Evolutionary conservation across 2,797 vertebrate genomes (phyloP), one percentile per base, ranked within the genome.

Genomic region (Lagorchestes hirsutus): DNA sequence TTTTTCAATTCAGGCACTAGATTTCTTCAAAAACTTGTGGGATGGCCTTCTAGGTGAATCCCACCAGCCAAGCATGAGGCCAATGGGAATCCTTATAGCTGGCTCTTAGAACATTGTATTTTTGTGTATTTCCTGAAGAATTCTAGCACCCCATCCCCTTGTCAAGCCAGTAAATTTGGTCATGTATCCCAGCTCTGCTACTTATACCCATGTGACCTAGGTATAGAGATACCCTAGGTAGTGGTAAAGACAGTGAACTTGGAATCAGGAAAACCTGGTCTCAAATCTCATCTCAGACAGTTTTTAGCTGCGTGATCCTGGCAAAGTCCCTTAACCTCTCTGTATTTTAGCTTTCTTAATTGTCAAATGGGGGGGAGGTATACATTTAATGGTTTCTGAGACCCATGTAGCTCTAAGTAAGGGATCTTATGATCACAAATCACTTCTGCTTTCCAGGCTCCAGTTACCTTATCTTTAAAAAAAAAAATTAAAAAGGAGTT

Each of bases 11-110:
- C 28, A 55, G 90, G 18, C 4, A 50, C 27, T 82, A 91, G 40
- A 94, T 91, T 87, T 34, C 54, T 92, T 40, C 18, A 87, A 96
- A 91, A 91, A 57, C 58, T 87, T 91, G 27, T 91, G 18, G 28
- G 11, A 54, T 50, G 52, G 10, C 40, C 82, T 28, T 87, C 52
- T 31, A 91, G 55, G 50, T 87, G 55, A 55, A 62, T 29, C 59
- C 5, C 12, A 34, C 31, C 31, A 12, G 10, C 10, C 94, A 62
- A 16, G 57, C 54, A 14, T 46, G 31, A n/a, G 8, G 34, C 34
- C 34, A 67, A 16, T n/a, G 34, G 34, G 34, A 67, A 67, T 9
- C n/a, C 28, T 82, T 40, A 82, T 9, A 82, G n/a, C 18, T 40
- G 18, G 18, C 16, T 82, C 24, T 40, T 40, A 46, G 18, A 8